Conservation (phyloP, 2,113 vertebrate genomes). For the Lepidothrix coronata region DNA sequence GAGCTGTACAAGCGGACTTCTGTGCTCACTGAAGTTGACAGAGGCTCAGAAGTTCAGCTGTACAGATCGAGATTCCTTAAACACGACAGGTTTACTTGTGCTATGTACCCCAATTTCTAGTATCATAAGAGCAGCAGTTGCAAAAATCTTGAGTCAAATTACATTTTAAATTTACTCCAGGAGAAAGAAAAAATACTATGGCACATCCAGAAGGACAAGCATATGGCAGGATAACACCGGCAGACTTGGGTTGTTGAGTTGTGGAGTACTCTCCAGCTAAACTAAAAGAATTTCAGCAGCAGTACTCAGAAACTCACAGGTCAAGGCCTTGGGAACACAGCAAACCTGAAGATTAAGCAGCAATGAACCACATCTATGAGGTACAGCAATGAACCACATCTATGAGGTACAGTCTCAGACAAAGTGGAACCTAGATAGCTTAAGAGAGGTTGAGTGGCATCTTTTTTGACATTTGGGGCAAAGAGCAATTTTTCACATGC, state of each 20-base stretch:
- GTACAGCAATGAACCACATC: neutral
- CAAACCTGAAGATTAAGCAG: neutral
- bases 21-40: neutral
- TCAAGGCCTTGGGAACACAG: neutral
- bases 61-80: neutral
- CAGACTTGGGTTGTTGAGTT: neutral
- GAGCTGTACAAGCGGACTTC: constrained; percentile 6
- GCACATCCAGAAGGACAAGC: neutral
- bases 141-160: neutral
- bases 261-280: neutral
- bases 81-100: neutral
- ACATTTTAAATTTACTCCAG: neutral
- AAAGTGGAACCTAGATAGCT: neutral
- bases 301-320: neutral
- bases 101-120: neutral
- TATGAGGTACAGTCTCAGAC: neutral
- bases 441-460: neutral
- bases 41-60: neutral
- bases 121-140: neutral
- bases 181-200: neutral
- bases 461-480: neutral
- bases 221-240: neutral
- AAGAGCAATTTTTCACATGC: neutral
- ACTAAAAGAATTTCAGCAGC: neutral
- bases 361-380: neutral